Conservation (phyloP, 2,888 invertebrate genomes). For the Crepidodera aurea region DNA sequence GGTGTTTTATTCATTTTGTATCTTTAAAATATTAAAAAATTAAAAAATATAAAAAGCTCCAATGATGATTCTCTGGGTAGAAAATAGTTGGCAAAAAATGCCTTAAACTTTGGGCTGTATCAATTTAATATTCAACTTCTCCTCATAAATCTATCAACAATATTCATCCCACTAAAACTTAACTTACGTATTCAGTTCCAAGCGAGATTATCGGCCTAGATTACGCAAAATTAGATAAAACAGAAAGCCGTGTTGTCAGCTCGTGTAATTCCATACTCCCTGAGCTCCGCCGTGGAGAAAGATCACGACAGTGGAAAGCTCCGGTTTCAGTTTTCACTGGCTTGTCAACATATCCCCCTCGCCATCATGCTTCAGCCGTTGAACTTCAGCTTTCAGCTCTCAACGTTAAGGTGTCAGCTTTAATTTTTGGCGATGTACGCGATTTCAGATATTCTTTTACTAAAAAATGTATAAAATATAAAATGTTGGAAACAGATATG, state of each 20-base stretch:
- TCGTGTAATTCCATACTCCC: conserved; percentile 59
- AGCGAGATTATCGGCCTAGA: conserved; percentile 10
- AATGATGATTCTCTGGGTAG: too few species aligned
- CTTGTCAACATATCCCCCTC: conserved; percentile 46
- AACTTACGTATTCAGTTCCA: background rate
- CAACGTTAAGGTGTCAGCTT: conserved; percentile 53
- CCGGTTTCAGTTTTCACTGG: conserved; percentile 56
- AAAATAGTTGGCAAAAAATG: too few species aligned
- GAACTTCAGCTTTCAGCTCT: conserved; percentile 38
- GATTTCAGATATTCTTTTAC: conserved; percentile 39
- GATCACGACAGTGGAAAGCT: conserved; percentile 55
- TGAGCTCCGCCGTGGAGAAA: conserved; percentile 48
- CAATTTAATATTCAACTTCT: too few species aligned
- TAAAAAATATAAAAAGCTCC: too few species aligned
- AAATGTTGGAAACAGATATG: too few species aligned
- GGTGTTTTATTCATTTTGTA: too few species aligned
- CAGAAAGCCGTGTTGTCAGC: conserved; percentile 51
- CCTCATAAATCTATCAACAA: too few species aligned
- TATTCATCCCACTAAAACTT: too few species aligned
- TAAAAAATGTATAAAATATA: background rate
- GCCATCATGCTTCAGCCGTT: conserved; percentile 32
- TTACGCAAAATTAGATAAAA: conserved; percentile 52
- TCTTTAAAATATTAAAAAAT: too few species aligned
- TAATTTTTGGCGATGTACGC: conserved; percentile 47
- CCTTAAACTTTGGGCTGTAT: too few species aligned